Evolutionary conservation across 2,113 vertebrate genomes (phyloP).

Genomic region (Cinclus mexicanus): DNA sequence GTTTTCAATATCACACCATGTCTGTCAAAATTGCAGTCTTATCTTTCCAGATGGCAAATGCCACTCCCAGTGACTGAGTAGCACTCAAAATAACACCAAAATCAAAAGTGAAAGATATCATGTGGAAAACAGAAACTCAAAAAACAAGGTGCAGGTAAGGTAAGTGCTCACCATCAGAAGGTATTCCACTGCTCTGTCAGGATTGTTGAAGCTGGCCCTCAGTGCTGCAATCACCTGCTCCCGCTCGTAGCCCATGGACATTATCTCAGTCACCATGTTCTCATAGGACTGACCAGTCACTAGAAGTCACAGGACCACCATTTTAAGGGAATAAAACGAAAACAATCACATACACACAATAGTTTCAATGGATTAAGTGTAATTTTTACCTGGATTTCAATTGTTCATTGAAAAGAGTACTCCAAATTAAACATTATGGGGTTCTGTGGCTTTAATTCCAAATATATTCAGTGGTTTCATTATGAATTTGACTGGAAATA

Average conservation of each 20-base stretch:
- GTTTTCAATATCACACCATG: not conserved
- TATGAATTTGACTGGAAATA: not conserved
- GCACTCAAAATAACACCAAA: not conserved
- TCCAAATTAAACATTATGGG: not conserved
- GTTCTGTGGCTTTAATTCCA: not conserved
- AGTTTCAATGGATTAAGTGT: not conserved
- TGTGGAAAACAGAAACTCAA: not conserved
- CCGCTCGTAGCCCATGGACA: constrained; percentile 95
- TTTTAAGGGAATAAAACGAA: not conserved
- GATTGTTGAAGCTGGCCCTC: constrained; percentile 96
- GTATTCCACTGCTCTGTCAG: constrained; percentile 95
- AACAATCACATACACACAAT: not conserved
- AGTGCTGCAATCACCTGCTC: constrained; percentile 91
- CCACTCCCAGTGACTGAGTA: not conserved
- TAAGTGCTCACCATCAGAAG: constrained; percentile 86
- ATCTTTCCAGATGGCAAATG: not conserved
- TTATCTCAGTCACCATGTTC: constrained; percentile 97
- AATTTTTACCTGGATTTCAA: not conserved
- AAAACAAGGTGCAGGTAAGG: not conserved
- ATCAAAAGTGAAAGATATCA: not conserved
- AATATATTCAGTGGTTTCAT: not conserved
- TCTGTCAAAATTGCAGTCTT: not conserved
- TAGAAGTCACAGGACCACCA: constrained; percentile 48
- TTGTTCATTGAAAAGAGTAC: not conserved
- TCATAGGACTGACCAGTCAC: constrained; percentile 96